Conservation (phyloP, 2,888 invertebrate genomes). For the Lycocerus yunnanus region DNA sequence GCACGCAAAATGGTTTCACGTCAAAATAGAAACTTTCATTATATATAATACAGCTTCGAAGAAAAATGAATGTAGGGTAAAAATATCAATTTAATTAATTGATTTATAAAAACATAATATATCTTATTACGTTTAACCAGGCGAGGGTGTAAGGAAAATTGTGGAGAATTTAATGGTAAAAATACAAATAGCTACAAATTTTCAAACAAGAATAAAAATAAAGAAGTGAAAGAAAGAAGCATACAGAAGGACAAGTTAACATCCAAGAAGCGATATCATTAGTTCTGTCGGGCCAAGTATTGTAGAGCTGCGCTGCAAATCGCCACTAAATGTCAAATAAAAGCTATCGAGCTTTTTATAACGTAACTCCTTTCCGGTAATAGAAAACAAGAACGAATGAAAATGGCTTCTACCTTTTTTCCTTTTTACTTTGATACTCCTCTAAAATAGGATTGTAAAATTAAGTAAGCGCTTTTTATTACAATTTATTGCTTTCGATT, state of each 20-base stretch:
- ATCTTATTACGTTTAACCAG: neutral
- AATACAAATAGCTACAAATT: slow-evolving; percentile 23
- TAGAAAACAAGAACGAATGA: slow-evolving; percentile 51
- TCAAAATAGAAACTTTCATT: no score
- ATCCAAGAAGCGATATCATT: slow-evolving; percentile 44
- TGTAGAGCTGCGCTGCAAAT: slow-evolving; percentile 45
- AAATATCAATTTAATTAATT: no score
- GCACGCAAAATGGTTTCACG: no score
- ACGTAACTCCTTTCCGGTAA: slow-evolving; percentile 42
- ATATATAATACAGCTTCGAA: no score
- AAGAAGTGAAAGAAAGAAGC: slow-evolving; percentile 30
- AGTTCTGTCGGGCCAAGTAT: slow-evolving; percentile 42
- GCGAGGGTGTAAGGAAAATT: neutral
- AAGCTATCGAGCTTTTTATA: slow-evolving; percentile 50
- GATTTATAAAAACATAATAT: no score
- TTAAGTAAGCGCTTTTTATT: slow-evolving; percentile 36
- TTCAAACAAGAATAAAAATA: slow-evolving; percentile 28
- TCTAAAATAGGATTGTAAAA: slow-evolving; percentile 38
- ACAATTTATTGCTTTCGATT: slow-evolving; percentile 22
- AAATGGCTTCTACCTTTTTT: slow-evolving; percentile 36
- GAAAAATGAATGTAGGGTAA: no score
- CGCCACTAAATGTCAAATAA: slow-evolving; percentile 53
- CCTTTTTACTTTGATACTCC: slow-evolving; percentile 30
- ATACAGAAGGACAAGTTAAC: slow-evolving; percentile 32
- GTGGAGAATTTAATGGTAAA: neutral